phyloP scores from a whole-genome alignment of 2,797 vertebrate genomes.

The Rhinoraja longicauda region DNA sequence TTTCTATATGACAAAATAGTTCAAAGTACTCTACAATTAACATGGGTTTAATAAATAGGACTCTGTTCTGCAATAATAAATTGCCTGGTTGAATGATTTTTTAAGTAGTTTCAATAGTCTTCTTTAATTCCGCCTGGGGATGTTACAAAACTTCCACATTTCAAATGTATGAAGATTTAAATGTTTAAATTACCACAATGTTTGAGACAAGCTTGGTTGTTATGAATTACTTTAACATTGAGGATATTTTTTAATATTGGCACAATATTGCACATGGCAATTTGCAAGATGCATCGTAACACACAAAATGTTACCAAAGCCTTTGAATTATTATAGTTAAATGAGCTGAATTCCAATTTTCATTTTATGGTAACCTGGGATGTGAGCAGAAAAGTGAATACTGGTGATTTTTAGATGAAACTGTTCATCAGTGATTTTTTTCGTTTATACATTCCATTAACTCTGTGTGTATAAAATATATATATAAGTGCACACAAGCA shows the following conservation, averaged over 20 bases:
- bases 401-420: neutral
- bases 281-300: neutral
- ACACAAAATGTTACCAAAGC: neutral
- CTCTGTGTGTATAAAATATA: neutral
- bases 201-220: neutral
- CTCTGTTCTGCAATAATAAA: no score
- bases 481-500: neutral
- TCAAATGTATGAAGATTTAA: neutral
- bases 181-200: no score
- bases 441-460: neutral
- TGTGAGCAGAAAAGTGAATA: neutral
- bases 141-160: neutral
- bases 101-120: neutral
- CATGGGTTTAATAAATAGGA: no score
- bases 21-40: no score
- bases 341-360: neutral
- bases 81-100: neutral
- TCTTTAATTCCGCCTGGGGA: neutral
- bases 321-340: neutral
- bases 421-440: neutral
- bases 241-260: neutral
- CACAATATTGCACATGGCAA: neutral
- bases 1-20: no score
- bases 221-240: neutral
- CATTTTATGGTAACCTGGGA: neutral